Base-by-base conservation (phyloP, 1,140 invertebrate genomes). In the Chrysoperla carnea region DNA sequence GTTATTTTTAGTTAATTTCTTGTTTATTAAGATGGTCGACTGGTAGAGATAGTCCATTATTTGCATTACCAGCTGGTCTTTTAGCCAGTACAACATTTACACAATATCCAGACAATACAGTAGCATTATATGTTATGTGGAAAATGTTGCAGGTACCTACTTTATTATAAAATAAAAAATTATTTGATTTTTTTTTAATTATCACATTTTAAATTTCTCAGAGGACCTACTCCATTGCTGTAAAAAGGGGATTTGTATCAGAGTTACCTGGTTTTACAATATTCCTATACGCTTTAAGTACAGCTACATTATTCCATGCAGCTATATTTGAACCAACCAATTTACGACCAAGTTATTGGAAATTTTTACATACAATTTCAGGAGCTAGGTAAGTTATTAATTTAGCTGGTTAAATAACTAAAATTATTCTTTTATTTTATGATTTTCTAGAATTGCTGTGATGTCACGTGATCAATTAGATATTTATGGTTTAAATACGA, bases 331-430 rank as follows among this genome's bases (percentile, higher is more conserved):
- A 88, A 56, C 83, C 84, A 9, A 73, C 81, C 45, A 78, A 76
- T 54, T 59, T 90, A 35, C 68, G 84, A 52, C 65, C 78, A 8
- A 83, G 81, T n/a, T 90, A 90, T 59, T 86, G 78, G 72, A 83
- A 79, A 55, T 90, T 88, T 59, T 62, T 90, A 28, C 68, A 76
- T 43, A 72, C 68, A 48, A 62, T 87, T 29, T 87, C 84, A 6
- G 79, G 79, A 33, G 75, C 76, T 60, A 75, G 75, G 80, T 78
- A 62, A 62, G 49, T 43, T 43, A 27, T 41, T 48, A 29, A 12
- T 37, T 33, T 35, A 29, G 37, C 17, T 13, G 41, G 46, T 45
- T 9, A 31, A 38, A 31, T 23, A 28, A 38, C 23, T 47, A 56
- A 54, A 47, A 42, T 59, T 13, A 54, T 43, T 40, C 49, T 45